Evolutionary conservation across 92 coral and sea anemone genomes (phyloP).

Genomic region (Heliopora coerulea): DNA sequence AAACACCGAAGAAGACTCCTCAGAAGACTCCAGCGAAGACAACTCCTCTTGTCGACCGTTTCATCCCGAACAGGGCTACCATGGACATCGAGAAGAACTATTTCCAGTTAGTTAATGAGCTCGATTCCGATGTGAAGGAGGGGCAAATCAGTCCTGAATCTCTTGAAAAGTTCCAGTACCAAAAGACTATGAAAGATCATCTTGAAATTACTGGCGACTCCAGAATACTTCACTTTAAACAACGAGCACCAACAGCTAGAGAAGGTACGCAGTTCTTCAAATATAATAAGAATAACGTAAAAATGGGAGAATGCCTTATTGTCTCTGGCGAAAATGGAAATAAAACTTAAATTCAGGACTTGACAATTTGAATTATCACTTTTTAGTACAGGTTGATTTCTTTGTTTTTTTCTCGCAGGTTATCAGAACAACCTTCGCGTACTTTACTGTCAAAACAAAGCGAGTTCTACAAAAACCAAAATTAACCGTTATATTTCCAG

Average conservation of each 20-base stretch:
- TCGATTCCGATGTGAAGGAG: constrained; percentile 29
- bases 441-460: constrained; percentile 80
- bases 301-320: no score
- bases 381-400: background rate
- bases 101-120: constrained; percentile 71
- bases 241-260: constrained; percentile 80
- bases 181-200: constrained; percentile 17
- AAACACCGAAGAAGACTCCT: constrained; percentile 53
- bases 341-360: no score
- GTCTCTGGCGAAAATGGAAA: no score
- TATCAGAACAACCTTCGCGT: constrained; percentile 88
- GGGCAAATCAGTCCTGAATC: constrained; percentile 51
- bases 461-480: constrained; percentile 71
- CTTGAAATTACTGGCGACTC: constrained; percentile 37
- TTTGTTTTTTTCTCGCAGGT: constrained; percentile 48
- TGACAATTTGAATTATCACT: no score
- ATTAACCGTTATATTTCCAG: constrained; percentile 78
- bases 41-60: constrained; percentile 73
- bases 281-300: no score
- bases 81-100: constrained; percentile 86
- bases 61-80: constrained; percentile 77
- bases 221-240: constrained; percentile 82
- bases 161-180: constrained; percentile 48
- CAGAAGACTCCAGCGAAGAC: constrained; percentile 60
- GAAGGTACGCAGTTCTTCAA: no score